Evolutionary conservation across 2,113 vertebrate genomes (phyloP), one percentile per base, ranked within the genome.

Genomic region (Perca schrenkii): DNA sequence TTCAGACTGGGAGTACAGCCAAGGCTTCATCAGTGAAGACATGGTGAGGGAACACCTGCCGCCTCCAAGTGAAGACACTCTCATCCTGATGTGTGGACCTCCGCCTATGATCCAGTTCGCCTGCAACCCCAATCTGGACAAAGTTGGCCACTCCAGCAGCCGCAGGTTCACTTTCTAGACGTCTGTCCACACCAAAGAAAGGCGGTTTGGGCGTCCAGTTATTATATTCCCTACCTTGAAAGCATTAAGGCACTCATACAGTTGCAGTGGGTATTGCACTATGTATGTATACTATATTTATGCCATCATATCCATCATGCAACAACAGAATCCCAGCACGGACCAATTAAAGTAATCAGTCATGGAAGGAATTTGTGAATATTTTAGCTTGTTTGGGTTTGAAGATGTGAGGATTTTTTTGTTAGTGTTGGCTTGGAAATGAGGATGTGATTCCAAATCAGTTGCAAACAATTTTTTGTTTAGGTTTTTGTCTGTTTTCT

Each of bases 81-180:
- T 99, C 73, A 94, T 99, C 78, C 96, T 99, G 64, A 97, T 99
- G 97, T 99, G 98, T 0, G 98, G 98, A 0, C 98, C 98, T 3
- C 98, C 98, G 1, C 98, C 98, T 0, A 99, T 99, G 98, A 97
- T 99, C 93, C 97, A 99, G 95, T 98, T 96, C 0, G 98, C 98
- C 69, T 99, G 97, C 93, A 95, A 97, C 94, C 98, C 98, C 74
- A 98, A 96, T 91, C 94, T 99, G 92, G 98, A 99, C 71, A 98
- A 97, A 66, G 94, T 97, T 34, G 96, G 97, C 46, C 97, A 98
- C 80, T 17, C 93, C 56, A 89, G 81, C 76, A 95, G 95, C 83
- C 94, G 90, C 87, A 95, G 96, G 74, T 99, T 99, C 70, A 80
- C 92, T 76, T 99, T 98, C 94, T 99, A 94, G 81, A 65, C 10